Evolutionary conservation across 2,888 invertebrate genomes (phyloP).

Genomic region (Pandemis corylana): DNA sequence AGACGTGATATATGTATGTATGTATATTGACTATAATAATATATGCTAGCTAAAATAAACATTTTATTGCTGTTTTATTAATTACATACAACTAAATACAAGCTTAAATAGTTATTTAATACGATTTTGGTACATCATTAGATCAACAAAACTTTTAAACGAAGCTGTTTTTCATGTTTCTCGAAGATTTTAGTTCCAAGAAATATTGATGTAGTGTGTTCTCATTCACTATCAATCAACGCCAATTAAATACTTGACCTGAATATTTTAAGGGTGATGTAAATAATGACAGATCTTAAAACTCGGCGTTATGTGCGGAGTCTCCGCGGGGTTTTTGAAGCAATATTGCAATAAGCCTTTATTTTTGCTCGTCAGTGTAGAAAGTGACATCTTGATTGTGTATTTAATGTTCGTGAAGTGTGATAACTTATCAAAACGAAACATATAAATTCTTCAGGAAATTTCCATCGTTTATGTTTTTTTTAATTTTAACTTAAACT

Average conservation of each 20-base stretch:
- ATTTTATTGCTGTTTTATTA: background rate
- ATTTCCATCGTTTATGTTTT: background rate
- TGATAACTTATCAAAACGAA: background rate
- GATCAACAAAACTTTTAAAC: background rate
- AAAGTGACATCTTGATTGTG: too few relatives aligned
- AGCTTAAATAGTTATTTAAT: background rate
- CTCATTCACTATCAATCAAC: conserved; percentile 47
- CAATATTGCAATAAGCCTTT: too few relatives aligned
- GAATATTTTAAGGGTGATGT: conserved; percentile 42
- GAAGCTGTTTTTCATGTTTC: background rate
- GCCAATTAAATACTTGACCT: conserved; percentile 48
- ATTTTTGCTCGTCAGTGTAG: too few relatives aligned
- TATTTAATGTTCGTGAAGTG: too few relatives aligned
- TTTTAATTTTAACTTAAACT: background rate
- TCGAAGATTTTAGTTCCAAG: background rate
- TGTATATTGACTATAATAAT: background rate
- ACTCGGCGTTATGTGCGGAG: background rate
- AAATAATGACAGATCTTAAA: conserved; percentile 27
- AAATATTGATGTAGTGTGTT: conserved; percentile 22
- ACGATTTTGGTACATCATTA: background rate
- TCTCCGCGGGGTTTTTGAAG: too few relatives aligned
- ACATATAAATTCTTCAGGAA: background rate
- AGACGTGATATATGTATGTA: too few relatives aligned
- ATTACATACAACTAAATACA: background rate
- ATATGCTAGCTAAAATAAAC: background rate